These are phyloP conservation scores for Vidua macroura DNA, from an alignment of 2,113 vertebrate species.

Conservation along the genomic window DNA sequence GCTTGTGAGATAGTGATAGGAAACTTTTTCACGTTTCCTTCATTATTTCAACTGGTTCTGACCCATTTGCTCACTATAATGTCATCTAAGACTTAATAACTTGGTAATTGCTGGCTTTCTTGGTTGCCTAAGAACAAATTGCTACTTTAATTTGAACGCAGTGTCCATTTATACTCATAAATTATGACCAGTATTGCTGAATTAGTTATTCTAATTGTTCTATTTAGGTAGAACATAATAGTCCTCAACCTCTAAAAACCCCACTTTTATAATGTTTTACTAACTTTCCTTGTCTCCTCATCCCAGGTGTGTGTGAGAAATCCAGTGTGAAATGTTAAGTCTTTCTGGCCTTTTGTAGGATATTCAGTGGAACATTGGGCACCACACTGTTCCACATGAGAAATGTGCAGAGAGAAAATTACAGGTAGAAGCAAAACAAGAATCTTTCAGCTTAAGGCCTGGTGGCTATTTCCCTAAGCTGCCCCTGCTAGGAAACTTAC, in stretches of 20 bases:
- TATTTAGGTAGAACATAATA: neutral
- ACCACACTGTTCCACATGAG: neutral
- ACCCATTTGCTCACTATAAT: neutral
- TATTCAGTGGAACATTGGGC: neutral
- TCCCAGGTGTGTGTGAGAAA: neutral
- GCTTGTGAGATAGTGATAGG: neutral
- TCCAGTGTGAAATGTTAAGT: neutral
- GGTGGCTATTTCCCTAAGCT: neutral
- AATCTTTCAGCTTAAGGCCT: neutral
- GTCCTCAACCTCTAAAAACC: neutral
- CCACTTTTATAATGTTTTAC: neutral
- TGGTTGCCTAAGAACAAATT: constrained; percentile 1
- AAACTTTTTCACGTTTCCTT: neutral
- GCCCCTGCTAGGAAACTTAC: neutral
- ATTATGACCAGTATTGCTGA: neutral
- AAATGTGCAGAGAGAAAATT: neutral
- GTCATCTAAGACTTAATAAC: neutral
- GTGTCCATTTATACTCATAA: neutral
- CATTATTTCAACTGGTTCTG: neutral
- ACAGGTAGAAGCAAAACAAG: neutral
- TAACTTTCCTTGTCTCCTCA: neutral
- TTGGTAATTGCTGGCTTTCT: neutral
- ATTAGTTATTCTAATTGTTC: neutral
- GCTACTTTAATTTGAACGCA: neutral
- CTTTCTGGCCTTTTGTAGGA: neutral